Conservation (phyloP, 2,888 invertebrate genomes). For the Ganaspis brasiliensis region DNA sequence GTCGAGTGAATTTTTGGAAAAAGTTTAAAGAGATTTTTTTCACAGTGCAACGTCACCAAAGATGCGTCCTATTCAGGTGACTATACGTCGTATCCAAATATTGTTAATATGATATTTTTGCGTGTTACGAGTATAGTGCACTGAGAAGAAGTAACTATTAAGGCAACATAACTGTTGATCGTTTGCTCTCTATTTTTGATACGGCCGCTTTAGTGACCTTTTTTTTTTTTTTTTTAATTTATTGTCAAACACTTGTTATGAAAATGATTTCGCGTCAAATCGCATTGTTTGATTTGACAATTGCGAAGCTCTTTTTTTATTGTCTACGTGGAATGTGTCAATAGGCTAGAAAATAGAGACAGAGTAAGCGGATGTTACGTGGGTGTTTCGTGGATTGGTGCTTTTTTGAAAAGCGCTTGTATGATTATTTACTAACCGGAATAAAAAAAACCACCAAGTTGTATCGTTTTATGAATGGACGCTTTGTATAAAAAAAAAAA, state of each 20-base stretch:
- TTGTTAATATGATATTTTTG: constrained; percentile 73
- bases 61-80: constrained; percentile 67
- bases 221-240: constrained; percentile 51
- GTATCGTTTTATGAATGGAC: constrained; percentile 68
- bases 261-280: constrained; percentile 41
- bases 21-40: constrained; percentile 45
- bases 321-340: constrained; percentile 31
- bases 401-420: constrained; percentile 52
- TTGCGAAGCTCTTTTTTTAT: constrained; percentile 40
- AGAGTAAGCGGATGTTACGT: constrained; percentile 70
- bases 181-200: constrained; percentile 76
- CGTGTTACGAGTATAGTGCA: constrained; percentile 68
- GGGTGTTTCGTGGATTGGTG: constrained; percentile 52
- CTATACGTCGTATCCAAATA: constrained; percentile 75
- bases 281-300: constrained; percentile 8
- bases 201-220: constrained; percentile 68
- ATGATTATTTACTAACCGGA: constrained; percentile 72
- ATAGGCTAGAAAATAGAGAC: constrained; percentile 74
- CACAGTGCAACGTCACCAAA: constrained; percentile 73
- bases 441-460: constrained; percentile 61
- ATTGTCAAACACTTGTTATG: constrained; percentile 26
- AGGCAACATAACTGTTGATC: constrained; percentile 56
- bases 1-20: background rate
- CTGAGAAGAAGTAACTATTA: constrained; percentile 46
- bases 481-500: constrained; percentile 66